Evolutionary conservation across 1,140 invertebrate genomes (phyloP).

Genomic region (Condylostylus longicornis): DNA sequence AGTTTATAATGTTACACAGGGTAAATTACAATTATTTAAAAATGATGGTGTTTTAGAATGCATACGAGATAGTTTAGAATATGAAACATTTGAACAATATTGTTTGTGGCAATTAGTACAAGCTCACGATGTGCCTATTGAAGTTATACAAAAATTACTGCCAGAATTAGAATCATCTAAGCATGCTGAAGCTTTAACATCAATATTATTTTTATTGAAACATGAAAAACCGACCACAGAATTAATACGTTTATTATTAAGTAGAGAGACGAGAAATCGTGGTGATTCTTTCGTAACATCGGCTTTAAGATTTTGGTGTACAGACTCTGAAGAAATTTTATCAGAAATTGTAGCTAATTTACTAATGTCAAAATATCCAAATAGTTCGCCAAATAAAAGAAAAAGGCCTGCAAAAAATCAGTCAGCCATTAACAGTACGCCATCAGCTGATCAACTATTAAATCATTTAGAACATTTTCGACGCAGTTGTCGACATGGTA

Average conservation of each 20-base stretch:
- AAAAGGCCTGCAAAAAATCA: conserved; percentile 59
- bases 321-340: conserved; percentile 77
- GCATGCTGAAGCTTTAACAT: conserved; percentile 85
- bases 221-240: conserved; percentile 81
- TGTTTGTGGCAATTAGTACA: conserved; percentile 90
- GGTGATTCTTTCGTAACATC: conserved; percentile 76
- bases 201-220: conserved; percentile 76
- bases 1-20: conserved; percentile 79
- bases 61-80: conserved; percentile 68
- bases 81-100: conserved; percentile 95
- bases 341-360: conserved; percentile 67
- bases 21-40: conserved; percentile 67
- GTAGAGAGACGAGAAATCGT: conserved; percentile 53
- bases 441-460: conserved; percentile 50
- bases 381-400: conserved; percentile 75
- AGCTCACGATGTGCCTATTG: conserved; percentile 82
- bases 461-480: conserved; percentile 84
- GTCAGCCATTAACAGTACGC: conserved; percentile 40
- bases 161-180: conserved; percentile 74
- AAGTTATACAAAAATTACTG: conserved; percentile 66
- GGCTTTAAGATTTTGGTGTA: conserved; percentile 75
- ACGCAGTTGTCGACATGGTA: conserved; percentile 47
- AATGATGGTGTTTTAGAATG: conserved; percentile 54
- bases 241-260: conserved; percentile 67
- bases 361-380: conserved; percentile 62